Evolutionary conservation across 2,113 vertebrate species (phyloP).

Genomic region (Mastomys natalensis): DNA sequence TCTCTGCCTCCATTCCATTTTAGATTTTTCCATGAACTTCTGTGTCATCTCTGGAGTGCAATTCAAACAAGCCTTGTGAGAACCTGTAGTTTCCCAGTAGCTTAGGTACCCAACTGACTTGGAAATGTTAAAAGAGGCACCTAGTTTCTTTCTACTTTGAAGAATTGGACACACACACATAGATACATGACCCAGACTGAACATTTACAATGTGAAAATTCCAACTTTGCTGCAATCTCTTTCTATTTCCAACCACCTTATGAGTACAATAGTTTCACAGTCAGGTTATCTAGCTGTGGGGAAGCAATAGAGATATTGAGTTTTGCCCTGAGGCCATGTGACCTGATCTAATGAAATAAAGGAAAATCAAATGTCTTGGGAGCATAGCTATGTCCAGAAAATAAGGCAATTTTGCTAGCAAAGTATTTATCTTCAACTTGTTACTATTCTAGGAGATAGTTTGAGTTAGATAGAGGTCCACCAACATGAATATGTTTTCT

Average conservation of each 20-base stretch:
- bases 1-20: background rate
- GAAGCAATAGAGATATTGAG: background rate
- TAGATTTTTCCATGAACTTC: background rate
- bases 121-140: fast-evolving
- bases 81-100: fast-evolving
- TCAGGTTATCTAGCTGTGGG: background rate
- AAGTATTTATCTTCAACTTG: background rate
- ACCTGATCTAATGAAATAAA: background rate
- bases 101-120: fast-evolving
- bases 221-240: background rate
- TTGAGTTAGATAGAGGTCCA: too few species aligned
- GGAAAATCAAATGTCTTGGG: background rate
- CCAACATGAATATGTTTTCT: background rate
- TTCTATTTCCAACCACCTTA: background rate
- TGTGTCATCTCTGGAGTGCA: fast-evolving
- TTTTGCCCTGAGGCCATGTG: background rate
- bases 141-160: background rate
- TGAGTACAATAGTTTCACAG: background rate
- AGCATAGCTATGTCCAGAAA: background rate
- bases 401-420: background rate
- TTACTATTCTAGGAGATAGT: background rate
- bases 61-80: fast-evolving
- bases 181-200: background rate
- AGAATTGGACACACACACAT: too few species aligned
- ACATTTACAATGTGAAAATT: background rate